Conservation (phyloP, 2,888 invertebrate genomes). For the Mellilla xanthometata region DNA sequence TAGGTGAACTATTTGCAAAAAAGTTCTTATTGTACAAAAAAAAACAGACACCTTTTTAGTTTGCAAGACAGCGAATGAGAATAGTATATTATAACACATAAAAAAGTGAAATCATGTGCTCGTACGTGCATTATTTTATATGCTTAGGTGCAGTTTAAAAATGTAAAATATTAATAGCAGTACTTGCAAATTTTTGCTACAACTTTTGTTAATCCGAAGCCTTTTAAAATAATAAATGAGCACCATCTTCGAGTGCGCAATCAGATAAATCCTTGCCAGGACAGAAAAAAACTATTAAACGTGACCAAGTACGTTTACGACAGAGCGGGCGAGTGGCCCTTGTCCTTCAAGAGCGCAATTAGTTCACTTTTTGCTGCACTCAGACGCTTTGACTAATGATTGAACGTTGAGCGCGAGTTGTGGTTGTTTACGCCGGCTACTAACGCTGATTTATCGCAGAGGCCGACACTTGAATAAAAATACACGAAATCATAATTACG, state of each 20-base stretch:
- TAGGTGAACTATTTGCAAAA: slow-evolving; percentile 58
- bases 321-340: slow-evolving; percentile 64
- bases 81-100: slow-evolving; percentile 39
- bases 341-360: slow-evolving; percentile 79
- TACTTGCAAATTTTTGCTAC: background rate
- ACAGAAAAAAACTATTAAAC: slow-evolving; percentile 73
- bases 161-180: too few relatives aligned
- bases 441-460: slow-evolving; percentile 69
- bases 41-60: slow-evolving; percentile 43
- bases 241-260: slow-evolving; percentile 22
- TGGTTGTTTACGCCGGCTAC: slow-evolving; percentile 69
- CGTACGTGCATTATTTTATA: slow-evolving; percentile 10
- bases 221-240: slow-evolving; percentile 18
- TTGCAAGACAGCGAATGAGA: slow-evolving; percentile 36
- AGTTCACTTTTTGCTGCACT: slow-evolving; percentile 76
- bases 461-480: slow-evolving; percentile 44
- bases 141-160: slow-evolving; percentile 1
- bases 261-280: slow-evolving; percentile 46
- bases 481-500: slow-evolving; percentile 49
- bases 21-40: slow-evolving; percentile 50
- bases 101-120: slow-evolving; percentile 17
- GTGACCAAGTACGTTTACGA: slow-evolving; percentile 76
- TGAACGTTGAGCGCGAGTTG: slow-evolving; percentile 56
- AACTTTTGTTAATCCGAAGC: slow-evolving; percentile 1
- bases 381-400: slow-evolving; percentile 76